phyloP scores from a whole-genome alignment of 37 sponge, comb jelly and placozoan genomes.

The Beroe forskalii region DNA sequence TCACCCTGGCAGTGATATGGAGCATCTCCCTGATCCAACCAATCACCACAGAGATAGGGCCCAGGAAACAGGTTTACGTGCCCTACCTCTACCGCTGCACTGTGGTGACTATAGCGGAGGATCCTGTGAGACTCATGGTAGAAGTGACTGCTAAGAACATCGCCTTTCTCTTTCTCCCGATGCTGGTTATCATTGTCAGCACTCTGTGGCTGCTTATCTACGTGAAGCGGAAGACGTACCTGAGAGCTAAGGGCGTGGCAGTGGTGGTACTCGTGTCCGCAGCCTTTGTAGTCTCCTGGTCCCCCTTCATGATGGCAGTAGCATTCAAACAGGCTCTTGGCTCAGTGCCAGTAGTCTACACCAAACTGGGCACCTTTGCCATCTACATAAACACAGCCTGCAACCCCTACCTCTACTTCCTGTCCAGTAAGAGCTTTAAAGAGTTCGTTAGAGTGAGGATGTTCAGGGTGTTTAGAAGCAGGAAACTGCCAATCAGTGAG shows the following conservation, averaged over 20 bases:
- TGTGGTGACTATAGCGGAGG: neutral
- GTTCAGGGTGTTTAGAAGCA: no score
- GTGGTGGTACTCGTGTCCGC: neutral
- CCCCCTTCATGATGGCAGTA: neutral
- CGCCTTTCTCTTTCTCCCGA: neutral
- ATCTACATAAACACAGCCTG: slow-evolving; percentile 5
- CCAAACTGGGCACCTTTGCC: neutral
- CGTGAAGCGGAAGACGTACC: neutral
- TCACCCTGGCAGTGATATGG: neutral
- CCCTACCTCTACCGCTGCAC: neutral
- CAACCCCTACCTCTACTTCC: slow-evolving; percentile 6
- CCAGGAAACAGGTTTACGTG: neutral
- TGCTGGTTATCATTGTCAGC: neutral
- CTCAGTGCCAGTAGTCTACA: neutral
- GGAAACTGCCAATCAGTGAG: no score
- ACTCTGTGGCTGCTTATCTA: neutral
- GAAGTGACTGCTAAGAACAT: neutral
- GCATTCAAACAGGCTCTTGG: neutral
- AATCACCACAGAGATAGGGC: neutral
- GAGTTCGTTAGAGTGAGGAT: neutral
- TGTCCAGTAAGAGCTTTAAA: neutral
- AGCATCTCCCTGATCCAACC: neutral
- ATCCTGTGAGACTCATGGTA: neutral
- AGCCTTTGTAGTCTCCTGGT: neutral
- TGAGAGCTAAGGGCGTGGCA: neutral